Percentiles rank a stretch among this genome's conserved stretches.
Conservation (phyloP, 2,113 vertebrate species). For the Hyla sarda region DNA sequence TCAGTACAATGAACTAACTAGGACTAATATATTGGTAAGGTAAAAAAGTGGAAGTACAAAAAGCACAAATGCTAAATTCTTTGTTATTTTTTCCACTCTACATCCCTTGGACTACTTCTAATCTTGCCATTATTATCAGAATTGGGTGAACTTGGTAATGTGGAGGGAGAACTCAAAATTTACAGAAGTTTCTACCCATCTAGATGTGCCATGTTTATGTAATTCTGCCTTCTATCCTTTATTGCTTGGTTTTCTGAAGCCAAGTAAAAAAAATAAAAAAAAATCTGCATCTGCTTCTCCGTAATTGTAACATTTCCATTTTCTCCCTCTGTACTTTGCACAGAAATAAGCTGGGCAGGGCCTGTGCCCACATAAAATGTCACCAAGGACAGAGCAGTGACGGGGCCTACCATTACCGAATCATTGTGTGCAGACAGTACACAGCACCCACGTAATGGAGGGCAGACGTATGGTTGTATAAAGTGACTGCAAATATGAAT, state of each 20-base stretch:
- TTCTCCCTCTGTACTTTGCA: neutral
- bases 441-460: neutral
- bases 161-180: too few relatives aligned
- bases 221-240: neutral
- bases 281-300: neutral
- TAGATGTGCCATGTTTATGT: neutral
- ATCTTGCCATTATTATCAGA: too few relatives aligned
- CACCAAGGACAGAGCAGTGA: neutral
- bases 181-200: neutral
- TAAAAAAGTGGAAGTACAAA: too few relatives aligned
- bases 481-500: neutral
- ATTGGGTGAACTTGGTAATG: too few relatives aligned
- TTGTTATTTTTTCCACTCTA: too few relatives aligned
- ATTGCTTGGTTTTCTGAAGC: neutral
- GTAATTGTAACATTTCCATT: neutral
- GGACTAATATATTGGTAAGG: neutral
- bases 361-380: slow-evolving; percentile 13
- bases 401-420: neutral
- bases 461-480: neutral
- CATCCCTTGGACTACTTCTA: too few relatives aligned
- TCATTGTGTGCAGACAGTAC: neutral
- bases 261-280: too few relatives aligned
- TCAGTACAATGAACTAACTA: neutral
- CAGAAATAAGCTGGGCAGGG: neutral
- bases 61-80: too few relatives aligned